Evolutionary conservation across 2,797 vertebrate genomes (phyloP).

Genomic region (Hipposideros larvatus): DNA sequence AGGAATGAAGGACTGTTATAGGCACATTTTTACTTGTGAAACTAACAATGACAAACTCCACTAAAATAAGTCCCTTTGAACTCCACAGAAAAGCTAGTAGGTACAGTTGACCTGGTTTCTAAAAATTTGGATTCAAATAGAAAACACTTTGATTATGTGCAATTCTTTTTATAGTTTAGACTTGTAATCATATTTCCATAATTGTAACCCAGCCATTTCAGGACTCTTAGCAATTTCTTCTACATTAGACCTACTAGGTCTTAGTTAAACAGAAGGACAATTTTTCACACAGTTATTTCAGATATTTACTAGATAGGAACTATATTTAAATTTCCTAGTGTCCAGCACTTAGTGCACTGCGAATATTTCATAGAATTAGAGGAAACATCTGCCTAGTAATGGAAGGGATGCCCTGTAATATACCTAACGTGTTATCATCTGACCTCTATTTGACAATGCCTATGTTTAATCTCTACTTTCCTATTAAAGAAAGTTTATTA

Average conservation of each 20-base stretch:
- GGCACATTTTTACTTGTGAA: not conserved
- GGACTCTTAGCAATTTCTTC: slow-evolving; percentile 12
- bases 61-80: slow-evolving; percentile 42
- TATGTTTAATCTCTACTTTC: not conserved
- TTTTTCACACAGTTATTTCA: slow-evolving; percentile 21
- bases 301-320: not conserved
- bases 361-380: not conserved
- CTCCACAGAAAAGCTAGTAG: not conserved
- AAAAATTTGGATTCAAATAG: slow-evolving; percentile 54
- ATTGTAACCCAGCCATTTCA: not conserved
- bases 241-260: not conserved
- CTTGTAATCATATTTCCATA: not conserved
- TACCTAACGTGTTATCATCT: not conserved
- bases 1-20: not conserved
- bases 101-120: slow-evolving; percentile 69
- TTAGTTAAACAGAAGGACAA: slow-evolving; percentile 44
- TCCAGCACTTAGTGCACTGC: not conserved
- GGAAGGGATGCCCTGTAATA: not conserved
- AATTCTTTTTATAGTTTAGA: slow-evolving; percentile 58
- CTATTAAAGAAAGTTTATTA: not conserved
- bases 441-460: not conserved
- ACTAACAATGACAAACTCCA: not conserved
- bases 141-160: slow-evolving; percentile 31
- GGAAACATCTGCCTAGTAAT: not conserved
- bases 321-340: not conserved